Evolutionary conservation across 2,797 vertebrate species (phyloP), one percentile per base, ranked within the genome.

Genomic region (Serranus cabrilla): DNA sequence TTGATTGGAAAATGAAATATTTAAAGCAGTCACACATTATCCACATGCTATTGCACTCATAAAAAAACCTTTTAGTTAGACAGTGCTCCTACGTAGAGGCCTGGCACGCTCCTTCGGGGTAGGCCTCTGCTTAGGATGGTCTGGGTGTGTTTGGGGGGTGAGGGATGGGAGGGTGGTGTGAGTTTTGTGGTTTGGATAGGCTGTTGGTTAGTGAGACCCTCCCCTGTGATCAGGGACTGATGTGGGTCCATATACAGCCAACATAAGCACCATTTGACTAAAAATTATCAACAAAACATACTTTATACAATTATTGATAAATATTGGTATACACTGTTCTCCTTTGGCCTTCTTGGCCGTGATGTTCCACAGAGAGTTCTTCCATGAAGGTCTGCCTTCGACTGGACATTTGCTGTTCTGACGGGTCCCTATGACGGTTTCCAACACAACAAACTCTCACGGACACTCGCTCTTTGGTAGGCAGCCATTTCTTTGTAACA

Each of bases 11-110:
- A 87, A 65, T 87, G 74, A 88, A 89, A 68, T 90, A 90, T 91
- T 87, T 89, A 78, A 88, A 80, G 85, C 91, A 94, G 91, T 93
- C 85, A 80, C 80, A 82, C 81, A 91, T 91, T 92, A 83, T 90
- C 81, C 82, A 94, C 84, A 96, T 94, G 91, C 94, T 96, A 96
- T 96, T 95, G 95, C 96, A 97, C 97, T 80, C 93, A 78, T 84
- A 95, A 91, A 40, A 65, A 49, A 46, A 46, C 45, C 91, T 83
- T 86, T 86, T 85, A 92, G 92, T 92, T 92, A 89, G 93, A 94
- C 93, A 93, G 89, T 95, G 93, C 94, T 96, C 95, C 93, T 78
- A 16, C 68, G 76, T 67, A 89, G 82, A 71, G 91, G 94, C 92
- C 91, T 89, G 92, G 57, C 87, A 87, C 93, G 86, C 92, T 93